Conservation (phyloP, 2,797 vertebrate species). For the Ambastaia sidthimunki region DNA sequence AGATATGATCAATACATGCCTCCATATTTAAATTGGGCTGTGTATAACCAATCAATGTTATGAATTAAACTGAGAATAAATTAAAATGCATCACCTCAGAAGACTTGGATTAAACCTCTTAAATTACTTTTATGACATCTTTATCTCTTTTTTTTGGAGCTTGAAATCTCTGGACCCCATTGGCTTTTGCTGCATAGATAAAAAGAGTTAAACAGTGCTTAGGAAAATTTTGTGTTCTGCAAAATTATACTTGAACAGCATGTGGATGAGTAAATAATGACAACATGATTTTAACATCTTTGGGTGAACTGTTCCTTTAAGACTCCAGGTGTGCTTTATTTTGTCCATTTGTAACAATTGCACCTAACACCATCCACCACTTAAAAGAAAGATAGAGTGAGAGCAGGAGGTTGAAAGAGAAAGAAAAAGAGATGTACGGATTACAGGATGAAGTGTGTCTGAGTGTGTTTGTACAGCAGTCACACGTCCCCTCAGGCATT, state of each 20-base stretch:
- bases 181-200: no score
- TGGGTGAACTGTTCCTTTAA: neutral
- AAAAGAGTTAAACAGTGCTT: no score
- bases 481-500: constrained; percentile 71
- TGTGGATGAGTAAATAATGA: neutral
- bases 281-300: neutral
- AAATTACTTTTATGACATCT: no score
- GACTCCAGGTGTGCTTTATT: neutral
- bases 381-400: constrained; percentile 11
- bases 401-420: constrained; percentile 49
- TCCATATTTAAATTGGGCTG: no score
- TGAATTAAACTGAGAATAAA: no score
- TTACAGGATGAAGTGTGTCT: constrained; percentile 50
- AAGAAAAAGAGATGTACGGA: constrained; percentile 54
- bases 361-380: neutral
- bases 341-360: constrained; percentile 24
- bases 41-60: no score
- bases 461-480: constrained; percentile 49
- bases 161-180: no score
- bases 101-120: no score
- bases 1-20: no score
- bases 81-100: no score
- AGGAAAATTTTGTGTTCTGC: no score
- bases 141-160: no score
- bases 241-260: neutral